These are phyloP conservation scores for Xiphophorus hellerii DNA, from an alignment of 2,113 vertebrate species.

Conservation along the genomic window DNA sequence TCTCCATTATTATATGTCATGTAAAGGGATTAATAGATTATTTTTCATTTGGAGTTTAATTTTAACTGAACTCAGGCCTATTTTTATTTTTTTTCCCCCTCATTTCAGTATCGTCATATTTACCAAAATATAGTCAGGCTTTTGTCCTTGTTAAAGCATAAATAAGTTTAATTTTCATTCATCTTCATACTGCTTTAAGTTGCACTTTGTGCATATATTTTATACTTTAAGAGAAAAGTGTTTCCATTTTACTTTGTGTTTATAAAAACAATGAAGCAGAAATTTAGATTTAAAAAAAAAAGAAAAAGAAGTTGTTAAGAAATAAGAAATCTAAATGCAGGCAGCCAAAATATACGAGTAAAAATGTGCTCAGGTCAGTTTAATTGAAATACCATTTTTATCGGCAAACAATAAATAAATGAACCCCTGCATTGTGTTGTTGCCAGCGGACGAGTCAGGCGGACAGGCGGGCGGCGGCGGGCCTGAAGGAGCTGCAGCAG, in stretches of 20 bases:
- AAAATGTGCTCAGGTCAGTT: background rate
- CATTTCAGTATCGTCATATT: background rate
- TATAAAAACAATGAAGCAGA: background rate
- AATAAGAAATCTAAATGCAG: too few relatives aligned
- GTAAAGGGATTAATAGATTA: background rate
- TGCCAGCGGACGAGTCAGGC: conserved; percentile 83
- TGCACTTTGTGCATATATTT: background rate
- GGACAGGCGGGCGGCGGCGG: conserved; percentile 75
- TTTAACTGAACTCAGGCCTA: too few relatives aligned
- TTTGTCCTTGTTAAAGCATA: background rate
- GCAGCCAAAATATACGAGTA: background rate
- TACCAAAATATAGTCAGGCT: background rate
- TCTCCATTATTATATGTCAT: background rate
- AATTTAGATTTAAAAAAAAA: background rate
- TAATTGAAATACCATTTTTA: background rate
- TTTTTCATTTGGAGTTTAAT: background rate
- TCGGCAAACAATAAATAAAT: background rate
- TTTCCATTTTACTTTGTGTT: background rate
- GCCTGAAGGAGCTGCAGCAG: conserved; percentile 80
- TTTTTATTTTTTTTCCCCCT: too few relatives aligned
- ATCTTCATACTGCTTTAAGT: background rate
- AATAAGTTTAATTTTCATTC: background rate
- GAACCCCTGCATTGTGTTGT: background rate
- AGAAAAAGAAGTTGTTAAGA: too few relatives aligned
- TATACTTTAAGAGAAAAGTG: background rate